Conservation (phyloP, 2,113 vertebrate species). For the Chionomys nivalis region DNA sequence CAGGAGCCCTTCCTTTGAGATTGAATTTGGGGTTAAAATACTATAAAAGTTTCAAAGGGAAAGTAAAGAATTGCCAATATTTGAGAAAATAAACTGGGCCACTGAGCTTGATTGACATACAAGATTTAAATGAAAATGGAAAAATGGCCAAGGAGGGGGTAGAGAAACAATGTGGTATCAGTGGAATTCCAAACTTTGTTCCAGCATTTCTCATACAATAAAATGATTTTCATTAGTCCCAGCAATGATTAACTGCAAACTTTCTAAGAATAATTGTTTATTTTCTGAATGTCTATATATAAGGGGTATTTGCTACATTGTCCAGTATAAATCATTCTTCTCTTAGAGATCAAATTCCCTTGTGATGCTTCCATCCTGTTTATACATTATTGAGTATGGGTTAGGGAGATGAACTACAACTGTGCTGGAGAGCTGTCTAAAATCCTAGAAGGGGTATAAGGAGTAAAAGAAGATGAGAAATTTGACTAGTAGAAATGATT, state of each 20-base stretch:
- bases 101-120: not conserved
- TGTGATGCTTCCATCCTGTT: not conserved
- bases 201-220: not conserved
- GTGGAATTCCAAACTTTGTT: not conserved
- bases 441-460: not conserved
- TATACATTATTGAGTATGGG: not conserved
- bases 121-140: not conserved
- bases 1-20: conserved; percentile 42
- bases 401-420: not conserved
- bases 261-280: not conserved
- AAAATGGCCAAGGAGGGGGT: not conserved
- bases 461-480: not conserved
- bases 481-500: not conserved
- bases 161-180: conserved; percentile 1
- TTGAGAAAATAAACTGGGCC: conserved; percentile 43
- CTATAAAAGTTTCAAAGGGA: not conserved
- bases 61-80: conserved; percentile 34
- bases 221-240: not conserved
- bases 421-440: not conserved
- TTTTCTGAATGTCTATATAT: not conserved
- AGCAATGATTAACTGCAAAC: not conserved
- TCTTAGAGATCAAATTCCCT: not conserved
- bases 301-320: not conserved
- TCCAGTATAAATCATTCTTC: not conserved
- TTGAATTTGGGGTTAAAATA: conserved; percentile 1